Conservation (phyloP, 2,797 vertebrate species). For the Gouania willdenowi region DNA sequence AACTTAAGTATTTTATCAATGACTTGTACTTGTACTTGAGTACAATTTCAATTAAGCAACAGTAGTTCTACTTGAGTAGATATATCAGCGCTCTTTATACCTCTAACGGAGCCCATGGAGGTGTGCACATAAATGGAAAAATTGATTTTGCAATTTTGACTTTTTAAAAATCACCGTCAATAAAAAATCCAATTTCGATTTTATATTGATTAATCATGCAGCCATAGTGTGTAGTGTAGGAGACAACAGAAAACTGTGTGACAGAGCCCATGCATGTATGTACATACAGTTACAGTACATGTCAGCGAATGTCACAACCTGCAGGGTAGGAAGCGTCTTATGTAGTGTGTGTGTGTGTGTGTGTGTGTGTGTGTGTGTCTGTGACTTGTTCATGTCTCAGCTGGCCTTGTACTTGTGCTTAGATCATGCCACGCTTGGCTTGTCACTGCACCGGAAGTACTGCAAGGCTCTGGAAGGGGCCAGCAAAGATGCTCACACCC, state of each 20-base stretch:
- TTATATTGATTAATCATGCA: too few relatives aligned
- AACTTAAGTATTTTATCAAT: too few relatives aligned
- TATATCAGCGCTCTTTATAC: too few relatives aligned
- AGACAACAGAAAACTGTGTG: constrained; percentile 6
- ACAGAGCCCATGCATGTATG: background rate
- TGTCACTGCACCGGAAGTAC: constrained; percentile 30
- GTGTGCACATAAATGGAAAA: too few relatives aligned
- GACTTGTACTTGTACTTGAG: too few relatives aligned
- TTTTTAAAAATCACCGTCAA: too few relatives aligned
- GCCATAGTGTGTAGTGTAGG: background rate
- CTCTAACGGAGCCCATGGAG: too few relatives aligned
- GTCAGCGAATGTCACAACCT: constrained; percentile 3
- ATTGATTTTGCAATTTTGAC: too few relatives aligned
- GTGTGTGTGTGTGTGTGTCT: constrained; percentile 6
- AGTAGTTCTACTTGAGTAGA: too few relatives aligned
- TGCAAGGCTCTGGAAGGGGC: background rate
- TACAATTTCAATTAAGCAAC: too few relatives aligned
- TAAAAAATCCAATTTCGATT: too few relatives aligned
- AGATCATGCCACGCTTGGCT: constrained; percentile 9
- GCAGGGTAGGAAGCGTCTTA: constrained; percentile 10
- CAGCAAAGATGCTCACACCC: constrained; percentile 34
- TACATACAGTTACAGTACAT: constrained; percentile 18
- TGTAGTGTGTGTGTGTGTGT: background rate
- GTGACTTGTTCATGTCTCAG: background rate
- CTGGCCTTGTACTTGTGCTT: constrained; percentile 17